These are phyloP conservation scores for Hoplostethus mediterraneus DNA, from an alignment of 2,797 vertebrate genomes.

Conservation along the genomic window DNA sequence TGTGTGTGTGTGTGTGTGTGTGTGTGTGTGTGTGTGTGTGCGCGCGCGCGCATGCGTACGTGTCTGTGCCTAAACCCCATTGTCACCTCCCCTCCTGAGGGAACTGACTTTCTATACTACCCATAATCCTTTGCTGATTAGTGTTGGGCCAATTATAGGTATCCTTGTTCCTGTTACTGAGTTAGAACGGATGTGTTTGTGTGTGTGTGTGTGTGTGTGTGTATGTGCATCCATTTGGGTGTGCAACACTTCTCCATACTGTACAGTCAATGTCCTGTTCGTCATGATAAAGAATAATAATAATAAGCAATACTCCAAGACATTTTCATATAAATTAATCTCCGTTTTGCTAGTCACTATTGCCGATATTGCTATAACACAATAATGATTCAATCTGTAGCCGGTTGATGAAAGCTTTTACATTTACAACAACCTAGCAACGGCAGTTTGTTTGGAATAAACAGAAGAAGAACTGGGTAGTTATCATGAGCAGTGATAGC, in stretches of 20 bases:
- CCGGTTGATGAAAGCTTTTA: too few species aligned
- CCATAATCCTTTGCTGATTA: conserved; percentile 28
- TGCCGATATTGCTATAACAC: too few species aligned
- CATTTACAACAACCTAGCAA: too few species aligned
- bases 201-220: background rate
- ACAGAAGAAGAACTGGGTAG: too few species aligned
- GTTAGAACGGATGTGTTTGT: background rate
- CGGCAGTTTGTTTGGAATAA: too few species aligned
- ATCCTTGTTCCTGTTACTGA: conserved; percentile 9
- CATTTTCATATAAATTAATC: too few species aligned
- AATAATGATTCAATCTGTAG: too few species aligned
- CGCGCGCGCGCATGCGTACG: background rate
- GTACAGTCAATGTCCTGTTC: too few species aligned
- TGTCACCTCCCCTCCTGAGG: background rate
- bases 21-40: background rate
- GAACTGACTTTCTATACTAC: conserved; percentile 20
- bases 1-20: conserved; percentile 4
- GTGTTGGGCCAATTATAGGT: conserved; percentile 45
- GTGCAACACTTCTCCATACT: background rate
- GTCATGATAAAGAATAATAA: too few species aligned
- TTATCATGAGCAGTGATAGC: too few species aligned
- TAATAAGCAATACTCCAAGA: too few species aligned
- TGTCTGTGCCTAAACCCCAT: conserved; percentile 8
- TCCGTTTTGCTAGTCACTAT: too few species aligned
- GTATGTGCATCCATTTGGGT: background rate